Conservation (phyloP, 1,140 invertebrate genomes). For the Adelges cooleyi region DNA sequence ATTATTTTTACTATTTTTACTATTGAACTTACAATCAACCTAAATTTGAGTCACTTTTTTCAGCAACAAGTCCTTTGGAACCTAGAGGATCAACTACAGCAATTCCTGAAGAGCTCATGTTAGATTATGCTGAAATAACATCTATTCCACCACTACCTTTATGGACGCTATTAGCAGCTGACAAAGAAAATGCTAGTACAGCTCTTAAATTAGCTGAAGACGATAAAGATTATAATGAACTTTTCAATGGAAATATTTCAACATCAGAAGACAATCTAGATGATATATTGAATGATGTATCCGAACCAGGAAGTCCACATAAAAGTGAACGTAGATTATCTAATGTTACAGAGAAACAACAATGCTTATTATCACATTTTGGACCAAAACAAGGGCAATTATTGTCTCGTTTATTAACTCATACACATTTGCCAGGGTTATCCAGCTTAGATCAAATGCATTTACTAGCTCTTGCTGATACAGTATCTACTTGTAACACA, state of each 20-base stretch:
- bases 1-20: too few relatives aligned
- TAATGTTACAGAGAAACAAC: conserved; percentile 55
- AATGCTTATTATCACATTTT: conserved; percentile 56
- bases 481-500: conserved; percentile 84
- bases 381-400: conserved; percentile 65
- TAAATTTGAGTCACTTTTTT: too few relatives aligned
- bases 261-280: conserved; percentile 69
- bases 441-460: conserved; percentile 99
- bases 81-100: conserved; percentile 42
- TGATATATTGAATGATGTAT: conserved; percentile 55
- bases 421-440: conserved; percentile 90
- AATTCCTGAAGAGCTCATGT: conserved; percentile 71
- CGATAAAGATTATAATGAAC: conserved; percentile 66
- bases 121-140: conserved; percentile 92
- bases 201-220: conserved; percentile 30
- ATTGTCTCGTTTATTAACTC: conserved; percentile 79
- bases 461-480: conserved; percentile 90
- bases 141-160: conserved; percentile 92
- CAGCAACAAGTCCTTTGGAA: conserved; percentile 41
- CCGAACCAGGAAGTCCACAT: conserved; percentile 44
- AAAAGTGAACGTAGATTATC: conserved; percentile 49
- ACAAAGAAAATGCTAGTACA: conserved; percentile 52
- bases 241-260: conserved; percentile 65
- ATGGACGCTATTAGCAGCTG: conserved; percentile 88
- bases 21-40: too few relatives aligned